Base-by-base conservation (phyloP, 2,888 invertebrate genomes). In the Nematopogon swammerdamellus region DNA sequence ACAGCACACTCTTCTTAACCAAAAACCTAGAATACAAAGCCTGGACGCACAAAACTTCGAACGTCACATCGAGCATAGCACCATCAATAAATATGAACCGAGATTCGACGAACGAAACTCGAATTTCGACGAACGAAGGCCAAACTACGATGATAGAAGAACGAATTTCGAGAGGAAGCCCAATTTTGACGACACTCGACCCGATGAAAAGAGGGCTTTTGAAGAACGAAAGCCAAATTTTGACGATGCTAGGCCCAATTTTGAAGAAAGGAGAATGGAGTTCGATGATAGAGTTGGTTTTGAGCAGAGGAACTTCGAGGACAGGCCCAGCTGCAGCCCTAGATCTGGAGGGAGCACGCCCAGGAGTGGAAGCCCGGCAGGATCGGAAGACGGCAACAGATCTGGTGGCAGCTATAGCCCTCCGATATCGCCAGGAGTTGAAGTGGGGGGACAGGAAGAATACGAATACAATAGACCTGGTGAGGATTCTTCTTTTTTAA, bases 401-500 rank as follows among this genome's bases (percentile, higher is more conserved):
- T 87, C 81, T 6, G 83, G 87, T 29, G 85, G 85, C 54, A 87
- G 87, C 60, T 88, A 88, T 51, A 91, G 91, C 67, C 92, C 92
- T 0, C 91, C 92, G 1, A 92, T 92, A 45, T 92, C 92, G 10
- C 92, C 92, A 0, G 92, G 92, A 2, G 91, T 91, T 29, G 92
- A 92, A 63, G 36, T 36, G 6, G 91, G 89, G 48, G 85, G 73
- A 0, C 69, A 65, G 49, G 76, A 75, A 3, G 72, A 77, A 25
- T 77, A 64, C 44, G 76, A 76, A 43, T 79, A 80, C 57, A 53
- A 53, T 47, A 68, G 80, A 56, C 76, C 80, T 48, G 79, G 80
- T 80, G 19, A 64, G 67, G n/a, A n/a, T n/a, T n/a, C n/a, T 57
- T 18, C 2, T 44, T 52, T 19, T 36, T n/a, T 42, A 16, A 16